Conservation (phyloP, 2,888 invertebrate genomes). For the Parnassius mnemosyne region DNA sequence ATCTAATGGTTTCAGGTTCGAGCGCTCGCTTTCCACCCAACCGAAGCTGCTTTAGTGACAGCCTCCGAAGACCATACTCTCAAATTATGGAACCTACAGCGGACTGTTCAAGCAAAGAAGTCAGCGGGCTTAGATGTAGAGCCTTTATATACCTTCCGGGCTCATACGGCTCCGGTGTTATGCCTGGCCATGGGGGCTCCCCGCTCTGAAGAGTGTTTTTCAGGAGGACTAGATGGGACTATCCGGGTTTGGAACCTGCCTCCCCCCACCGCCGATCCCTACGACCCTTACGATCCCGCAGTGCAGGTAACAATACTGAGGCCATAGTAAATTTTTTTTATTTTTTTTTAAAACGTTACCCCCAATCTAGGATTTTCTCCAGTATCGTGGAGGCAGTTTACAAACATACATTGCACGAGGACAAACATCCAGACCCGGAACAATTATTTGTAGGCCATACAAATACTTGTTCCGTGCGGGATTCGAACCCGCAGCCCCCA, state of each 20-base stretch:
- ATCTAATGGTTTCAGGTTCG: conserved; percentile 79
- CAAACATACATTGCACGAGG: too few relatives aligned
- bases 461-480: too few relatives aligned
- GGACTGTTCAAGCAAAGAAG: conserved; percentile 98
- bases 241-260: conserved; percentile 98
- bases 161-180: conserved; percentile 96
- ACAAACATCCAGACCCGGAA: too few relatives aligned
- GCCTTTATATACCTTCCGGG: conserved; percentile 98
- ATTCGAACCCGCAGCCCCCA: too few relatives aligned
- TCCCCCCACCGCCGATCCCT: conserved; percentile 96
- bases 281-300: conserved; percentile 96
- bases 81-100: conserved; percentile 99
- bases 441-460: too few relatives aligned
- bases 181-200: conserved; percentile 96
- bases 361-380: too few relatives aligned
- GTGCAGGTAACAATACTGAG: conserved; percentile 81
- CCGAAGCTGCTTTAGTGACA: conserved; percentile 97
- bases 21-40: conserved; percentile 95
- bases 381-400: too few relatives aligned
- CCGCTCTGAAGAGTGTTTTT: conserved; percentile 97
- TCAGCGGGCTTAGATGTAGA: conserved; percentile 98
- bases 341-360: too few relatives aligned
- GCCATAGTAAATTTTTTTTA: too few relatives aligned
- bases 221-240: conserved; percentile 95
- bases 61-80: conserved; percentile 99